Evolutionary conservation across 2,113 vertebrate genomes (phyloP), one percentile per base, ranked within the genome.

Genomic region (Boleophthalmus pectinirostris): DNA sequence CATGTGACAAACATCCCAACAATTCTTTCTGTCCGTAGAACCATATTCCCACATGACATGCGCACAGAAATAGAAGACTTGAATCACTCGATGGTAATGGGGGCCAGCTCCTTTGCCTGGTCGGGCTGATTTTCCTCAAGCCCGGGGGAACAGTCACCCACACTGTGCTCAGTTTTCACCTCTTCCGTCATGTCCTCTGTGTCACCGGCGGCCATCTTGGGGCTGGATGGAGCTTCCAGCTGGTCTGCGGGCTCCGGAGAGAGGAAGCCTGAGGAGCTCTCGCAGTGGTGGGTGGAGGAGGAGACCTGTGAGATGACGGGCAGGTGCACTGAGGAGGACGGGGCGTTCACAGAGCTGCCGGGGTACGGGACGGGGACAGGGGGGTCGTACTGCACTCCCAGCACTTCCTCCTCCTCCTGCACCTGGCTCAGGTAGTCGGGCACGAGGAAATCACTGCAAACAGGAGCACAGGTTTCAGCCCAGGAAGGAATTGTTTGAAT

Each of bases 381-480:
- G 56, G 56, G 56, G 88, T 97, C 95, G 79, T 97, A 98, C 88
- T 97, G 96, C 89, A 90, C 89, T 67, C 95, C 96, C 88, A 97
- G 93, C 88, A 94, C 88, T 88, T 90, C 95, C 92, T 98, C 95
- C 89, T 98, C 96, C 88, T 97, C 96, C 90, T 96, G 96, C 38
- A 97, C 96, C 89, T 98, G 96, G 93, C 95, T 98, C 95, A 98
- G 94, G 95, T 97, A 98, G 95, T 98, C 96, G 94, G 96, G 96
- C 89, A 97, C 94, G 96, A 97, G 95, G 96, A 97, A 97, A 96
- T 97, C 96, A 96, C 97, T 97, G 90, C 58, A 73, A 73, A 66
- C 24, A 66, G 82, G 49, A 85, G 5, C 76, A 66, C 5, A 24
- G 5, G 65, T 61, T 69, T 69, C 35, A 74, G 54, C 35, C 9